Conservation (phyloP, 2,888 invertebrate genomes). For the Ischnus inquisitorius region DNA sequence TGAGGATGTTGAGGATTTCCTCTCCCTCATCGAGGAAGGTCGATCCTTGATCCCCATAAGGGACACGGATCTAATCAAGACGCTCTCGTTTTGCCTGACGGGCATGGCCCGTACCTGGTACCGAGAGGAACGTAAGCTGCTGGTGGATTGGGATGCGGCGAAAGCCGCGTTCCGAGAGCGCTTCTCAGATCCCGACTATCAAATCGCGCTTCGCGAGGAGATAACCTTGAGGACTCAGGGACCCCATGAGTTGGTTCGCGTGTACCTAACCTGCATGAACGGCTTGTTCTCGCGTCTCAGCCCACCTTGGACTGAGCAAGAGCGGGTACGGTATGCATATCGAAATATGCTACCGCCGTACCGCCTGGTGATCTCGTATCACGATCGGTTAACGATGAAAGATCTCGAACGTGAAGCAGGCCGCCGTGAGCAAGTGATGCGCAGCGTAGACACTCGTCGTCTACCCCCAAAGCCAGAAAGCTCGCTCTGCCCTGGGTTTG, state of each 20-base stretch:
- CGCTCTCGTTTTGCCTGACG: constrained; percentile 13
- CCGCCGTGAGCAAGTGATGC: background rate
- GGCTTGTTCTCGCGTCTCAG: constrained; percentile 19
- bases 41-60: background rate
- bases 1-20: constrained; percentile 21
- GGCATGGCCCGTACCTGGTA: constrained; percentile 10
- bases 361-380: background rate
- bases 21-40: constrained; percentile 29
- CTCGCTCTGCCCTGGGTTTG: constrained; percentile 1
- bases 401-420: background rate
- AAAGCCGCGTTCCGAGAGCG: constrained; percentile 4
- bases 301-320: background rate
- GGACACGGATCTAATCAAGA: constrained; percentile 9
- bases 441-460: background rate
- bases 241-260: constrained; percentile 4
- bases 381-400: background rate
- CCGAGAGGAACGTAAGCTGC: background rate
- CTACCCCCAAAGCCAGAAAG: background rate
- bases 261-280: constrained; percentile 11
- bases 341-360: constrained; percentile 4
- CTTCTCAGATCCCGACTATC: constrained; percentile 42
- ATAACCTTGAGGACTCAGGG: constrained; percentile 29
- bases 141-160: background rate
- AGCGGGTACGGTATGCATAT: constrained; percentile 23
- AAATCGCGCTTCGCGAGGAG: constrained; percentile 42